Percentiles rank a stretch among this genome's conserved stretches.
phyloP scores from a whole-genome alignment of 2,113 vertebrate genomes.

The Delphinus delphis region DNA sequence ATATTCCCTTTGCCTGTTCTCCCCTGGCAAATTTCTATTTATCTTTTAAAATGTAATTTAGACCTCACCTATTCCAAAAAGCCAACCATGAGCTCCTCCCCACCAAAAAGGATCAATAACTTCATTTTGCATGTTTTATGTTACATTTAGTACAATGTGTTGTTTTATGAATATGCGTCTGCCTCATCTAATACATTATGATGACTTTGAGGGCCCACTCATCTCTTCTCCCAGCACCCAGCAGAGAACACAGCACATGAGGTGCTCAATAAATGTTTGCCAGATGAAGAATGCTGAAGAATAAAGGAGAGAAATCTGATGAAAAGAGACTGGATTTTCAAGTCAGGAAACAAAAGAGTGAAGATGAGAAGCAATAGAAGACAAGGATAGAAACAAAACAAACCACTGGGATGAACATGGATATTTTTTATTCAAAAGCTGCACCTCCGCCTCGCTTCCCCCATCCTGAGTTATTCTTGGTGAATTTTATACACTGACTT shows the following conservation, averaged over 20 bases:
- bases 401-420: background rate
- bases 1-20: background rate
- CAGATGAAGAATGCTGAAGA: background rate
- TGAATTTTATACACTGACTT: background rate
- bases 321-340: background rate
- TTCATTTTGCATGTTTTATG: background rate
- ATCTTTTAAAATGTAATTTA: conserved; percentile 24
- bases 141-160: background rate
- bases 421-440: background rate
- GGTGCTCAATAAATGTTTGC: background rate
- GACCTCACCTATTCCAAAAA: background rate
- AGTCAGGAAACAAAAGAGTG: background rate
- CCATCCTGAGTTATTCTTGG: background rate
- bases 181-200: background rate
- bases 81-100: background rate
- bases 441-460: background rate
- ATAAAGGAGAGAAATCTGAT: background rate
- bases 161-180: background rate
- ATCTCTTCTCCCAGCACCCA: background rate
- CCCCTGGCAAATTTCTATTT: background rate
- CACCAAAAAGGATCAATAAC: background rate
- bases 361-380: background rate
- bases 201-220: background rate
- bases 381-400: background rate
- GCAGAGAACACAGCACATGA: background rate